Evolutionary conservation across 2,113 vertebrate genomes (phyloP), one percentile per base, ranked within the genome.

Genomic region (Cebidichthys violaceus): DNA sequence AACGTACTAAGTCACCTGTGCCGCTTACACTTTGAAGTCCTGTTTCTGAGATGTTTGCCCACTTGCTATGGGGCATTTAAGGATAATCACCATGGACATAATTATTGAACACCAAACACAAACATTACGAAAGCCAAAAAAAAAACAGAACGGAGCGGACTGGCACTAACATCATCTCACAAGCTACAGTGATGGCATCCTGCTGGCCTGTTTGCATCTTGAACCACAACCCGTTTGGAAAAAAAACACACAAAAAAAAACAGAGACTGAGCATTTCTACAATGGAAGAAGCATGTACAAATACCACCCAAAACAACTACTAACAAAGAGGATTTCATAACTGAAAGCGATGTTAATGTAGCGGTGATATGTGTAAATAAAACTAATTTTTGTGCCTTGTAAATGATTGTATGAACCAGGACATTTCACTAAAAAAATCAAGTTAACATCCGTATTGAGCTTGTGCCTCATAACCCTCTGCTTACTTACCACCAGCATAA

Each of bases 11-110:
- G 96, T 96, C 96, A 90, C 94, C 97, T 97, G 96, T 95, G 96
- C 96, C 97, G 94, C 96, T 99, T 97, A 96, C 96, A 96, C 95
- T 97, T 96, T 98, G 96, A 98, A 96, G 96, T 95, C 97, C 97
- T 95, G 97, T 97, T 97, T 97, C 96, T 98, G 96, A 97, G 97
- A 97, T 97, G 96, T 98, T 97, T 97, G 96, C 96, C 96, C 96
- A 96, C 94, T 95, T 96, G 95, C 96, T 97, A 96, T 95, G 96
- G 96, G 96, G 96, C 96, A 95, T 94, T 94, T 97, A 97, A 96
- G 97, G 96, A 98, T 91, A 96, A 97, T 95, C 96, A 96, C 95
- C 96, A 94, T 90, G 96, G 96, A 98, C 95, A 94, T 96, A 95
- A 96, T 96, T 97, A 96, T 95, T 81, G 95, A 96, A 96, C 94